These are phyloP conservation scores for Aphelinus atriplicis DNA, from an alignment of 1,140 invertebrate species.

Conservation along the genomic window DNA sequence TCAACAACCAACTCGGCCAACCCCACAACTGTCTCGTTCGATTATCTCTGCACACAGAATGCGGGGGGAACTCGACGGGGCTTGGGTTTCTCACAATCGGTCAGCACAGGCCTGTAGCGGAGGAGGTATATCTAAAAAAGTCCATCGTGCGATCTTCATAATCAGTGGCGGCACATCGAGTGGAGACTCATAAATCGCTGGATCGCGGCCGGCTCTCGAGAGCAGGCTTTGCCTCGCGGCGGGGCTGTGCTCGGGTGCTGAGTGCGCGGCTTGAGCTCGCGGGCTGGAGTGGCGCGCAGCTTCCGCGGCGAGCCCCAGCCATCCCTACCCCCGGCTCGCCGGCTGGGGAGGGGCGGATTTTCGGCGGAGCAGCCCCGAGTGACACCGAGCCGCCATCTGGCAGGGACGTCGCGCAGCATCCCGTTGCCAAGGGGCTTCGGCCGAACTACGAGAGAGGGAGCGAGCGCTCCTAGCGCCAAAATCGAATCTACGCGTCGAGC, in stretches of 20 bases:
- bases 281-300: conserved; percentile 21
- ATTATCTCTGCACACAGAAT: too few relatives aligned
- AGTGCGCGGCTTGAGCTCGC: neutral
- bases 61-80: too few relatives aligned
- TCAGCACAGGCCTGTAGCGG: too few relatives aligned
- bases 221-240: conserved; percentile 52
- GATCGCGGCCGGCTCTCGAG: too few relatives aligned
- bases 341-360: conserved; percentile 16
- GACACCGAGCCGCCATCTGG: conserved; percentile 39
- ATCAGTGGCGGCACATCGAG: too few relatives aligned
- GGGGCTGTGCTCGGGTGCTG: conserved; percentile 21
- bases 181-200: too few relatives aligned
- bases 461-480: conserved; percentile 14
- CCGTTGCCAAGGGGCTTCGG: conserved; percentile 28
- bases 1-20: too few relatives aligned
- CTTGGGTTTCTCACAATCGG: too few relatives aligned
- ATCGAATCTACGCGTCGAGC: conserved; percentile 5
- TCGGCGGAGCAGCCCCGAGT: neutral
- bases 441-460: conserved; percentile 35
- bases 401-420: conserved; percentile 29
- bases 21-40: too few relatives aligned
- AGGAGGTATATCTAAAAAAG: too few relatives aligned
- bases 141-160: too few relatives aligned
- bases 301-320: conserved; percentile 13
- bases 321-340: neutral